phyloP scores from a whole-genome alignment of 2,797 vertebrate genomes.

The Neosilurus mollespiculum region DNA sequence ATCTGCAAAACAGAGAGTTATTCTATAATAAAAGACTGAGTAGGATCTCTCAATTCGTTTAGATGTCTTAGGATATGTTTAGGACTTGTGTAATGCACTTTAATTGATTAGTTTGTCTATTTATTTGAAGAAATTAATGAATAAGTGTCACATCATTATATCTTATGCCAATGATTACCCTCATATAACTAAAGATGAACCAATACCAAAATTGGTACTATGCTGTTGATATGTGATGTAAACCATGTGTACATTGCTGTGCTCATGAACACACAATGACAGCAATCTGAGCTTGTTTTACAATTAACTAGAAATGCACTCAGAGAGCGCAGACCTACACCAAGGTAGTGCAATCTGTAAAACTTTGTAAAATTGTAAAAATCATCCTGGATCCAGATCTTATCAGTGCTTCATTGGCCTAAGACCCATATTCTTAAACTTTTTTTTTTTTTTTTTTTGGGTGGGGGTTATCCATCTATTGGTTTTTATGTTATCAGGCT shows the following conservation, averaged over 20 bases:
- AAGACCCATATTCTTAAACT: too few species aligned
- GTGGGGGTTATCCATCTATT: too few species aligned
- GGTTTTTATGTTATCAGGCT: too few species aligned
- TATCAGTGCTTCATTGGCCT: too few species aligned
- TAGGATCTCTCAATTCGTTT: background rate
- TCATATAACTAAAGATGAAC: background rate
- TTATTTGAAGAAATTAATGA: background rate
- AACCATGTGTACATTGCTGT: background rate
- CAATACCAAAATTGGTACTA: background rate
- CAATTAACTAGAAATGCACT: too few species aligned
- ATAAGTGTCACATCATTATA: background rate
- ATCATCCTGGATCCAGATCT: too few species aligned
- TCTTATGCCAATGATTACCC: background rate
- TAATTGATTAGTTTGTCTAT: background rate
- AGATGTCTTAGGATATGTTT: background rate
- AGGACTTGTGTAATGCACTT: background rate
- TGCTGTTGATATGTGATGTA: background rate
- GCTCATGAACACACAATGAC: background rate
- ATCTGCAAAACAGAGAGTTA: background rate
- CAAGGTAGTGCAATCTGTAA: too few species aligned
- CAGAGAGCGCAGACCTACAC: too few species aligned
- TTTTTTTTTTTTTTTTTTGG: too few species aligned
- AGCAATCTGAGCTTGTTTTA: background rate
- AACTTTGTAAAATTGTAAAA: too few species aligned
- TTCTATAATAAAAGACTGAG: background rate